Conservation (phyloP, 2,113 vertebrate species). For the Calyptomena viridis region DNA sequence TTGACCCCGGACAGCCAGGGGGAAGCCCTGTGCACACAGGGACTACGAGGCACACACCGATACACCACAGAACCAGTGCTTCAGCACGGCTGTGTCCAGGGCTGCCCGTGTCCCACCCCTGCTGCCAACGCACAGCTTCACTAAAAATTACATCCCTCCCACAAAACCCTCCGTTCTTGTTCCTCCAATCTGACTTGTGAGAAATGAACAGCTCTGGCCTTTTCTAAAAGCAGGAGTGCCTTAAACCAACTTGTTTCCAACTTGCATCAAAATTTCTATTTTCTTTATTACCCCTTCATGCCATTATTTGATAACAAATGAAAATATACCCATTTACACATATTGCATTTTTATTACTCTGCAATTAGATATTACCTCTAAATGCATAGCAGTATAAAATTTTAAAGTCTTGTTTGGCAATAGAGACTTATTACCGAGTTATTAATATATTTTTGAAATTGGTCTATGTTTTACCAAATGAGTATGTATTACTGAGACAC, state of each 20-base stretch:
- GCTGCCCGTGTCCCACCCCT: rapidly evolving
- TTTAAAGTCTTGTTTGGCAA: not conserved
- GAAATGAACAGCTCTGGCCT: not conserved
- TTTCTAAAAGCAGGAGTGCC: not conserved
- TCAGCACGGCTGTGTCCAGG: not conserved
- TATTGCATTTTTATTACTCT: not conserved
- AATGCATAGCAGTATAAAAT: not conserved
- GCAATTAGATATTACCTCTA: not conserved
- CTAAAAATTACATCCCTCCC: not conserved
- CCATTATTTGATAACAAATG: not conserved
- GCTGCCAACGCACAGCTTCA: rapidly evolving
- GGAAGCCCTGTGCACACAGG: not conserved
- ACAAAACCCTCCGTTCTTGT: not conserved
- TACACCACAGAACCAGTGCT: rapidly evolving
- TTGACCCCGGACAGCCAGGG: rapidly evolving
- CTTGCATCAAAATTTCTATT: not conserved
- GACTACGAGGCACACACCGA: rapidly evolving
- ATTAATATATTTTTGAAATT: not conserved
- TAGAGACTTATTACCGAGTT: not conserved
- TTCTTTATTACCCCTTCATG: not conserved
- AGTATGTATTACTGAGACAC: not conserved
- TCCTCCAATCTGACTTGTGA: not conserved
- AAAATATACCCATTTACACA: not conserved
- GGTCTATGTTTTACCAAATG: not conserved
- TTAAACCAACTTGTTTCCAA: not conserved